Conservation (phyloP, 2,113 vertebrate genomes). For the Menura novaehollandiae region DNA sequence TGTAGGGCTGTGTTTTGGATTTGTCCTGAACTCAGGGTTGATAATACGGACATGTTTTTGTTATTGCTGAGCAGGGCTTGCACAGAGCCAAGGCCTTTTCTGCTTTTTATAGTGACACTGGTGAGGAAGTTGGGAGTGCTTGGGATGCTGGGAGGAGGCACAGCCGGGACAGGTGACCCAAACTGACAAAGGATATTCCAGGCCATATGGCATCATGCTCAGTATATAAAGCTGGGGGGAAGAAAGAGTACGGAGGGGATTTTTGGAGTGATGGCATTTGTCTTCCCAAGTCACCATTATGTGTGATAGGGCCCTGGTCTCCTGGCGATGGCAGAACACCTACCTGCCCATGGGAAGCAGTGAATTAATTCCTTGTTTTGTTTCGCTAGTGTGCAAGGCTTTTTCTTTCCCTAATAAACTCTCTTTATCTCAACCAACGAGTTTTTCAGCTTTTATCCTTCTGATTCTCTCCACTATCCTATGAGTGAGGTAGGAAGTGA, state of each 20-base stretch:
- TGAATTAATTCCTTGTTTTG: not conserved
- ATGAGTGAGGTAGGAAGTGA: not conserved
- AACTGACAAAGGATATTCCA: not conserved
- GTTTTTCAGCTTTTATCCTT: not conserved
- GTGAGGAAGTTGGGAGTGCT: not conserved
- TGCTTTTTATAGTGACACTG: not conserved
- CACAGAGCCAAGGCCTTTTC: not conserved
- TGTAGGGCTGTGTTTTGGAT: not conserved
- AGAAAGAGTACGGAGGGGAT: not conserved
- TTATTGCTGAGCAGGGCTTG: not conserved
- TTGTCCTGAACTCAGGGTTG: not conserved
- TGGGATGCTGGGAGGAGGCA: not conserved
- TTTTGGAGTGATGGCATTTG: not conserved
- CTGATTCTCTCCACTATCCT: not conserved
- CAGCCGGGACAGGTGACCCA: not conserved
- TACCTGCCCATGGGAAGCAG: not conserved
- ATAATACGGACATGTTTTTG: not conserved
- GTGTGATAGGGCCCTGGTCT: not conserved
- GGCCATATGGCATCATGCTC: not conserved
- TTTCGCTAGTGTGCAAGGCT: not conserved
- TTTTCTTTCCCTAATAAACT: not conserved
- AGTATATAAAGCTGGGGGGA: not conserved
- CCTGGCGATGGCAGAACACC: not conserved
- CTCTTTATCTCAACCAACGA: not conserved
- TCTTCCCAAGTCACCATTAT: not conserved